Base-by-base conservation (phyloP, 2,113 vertebrate genomes). In the Scolopax mira region DNA sequence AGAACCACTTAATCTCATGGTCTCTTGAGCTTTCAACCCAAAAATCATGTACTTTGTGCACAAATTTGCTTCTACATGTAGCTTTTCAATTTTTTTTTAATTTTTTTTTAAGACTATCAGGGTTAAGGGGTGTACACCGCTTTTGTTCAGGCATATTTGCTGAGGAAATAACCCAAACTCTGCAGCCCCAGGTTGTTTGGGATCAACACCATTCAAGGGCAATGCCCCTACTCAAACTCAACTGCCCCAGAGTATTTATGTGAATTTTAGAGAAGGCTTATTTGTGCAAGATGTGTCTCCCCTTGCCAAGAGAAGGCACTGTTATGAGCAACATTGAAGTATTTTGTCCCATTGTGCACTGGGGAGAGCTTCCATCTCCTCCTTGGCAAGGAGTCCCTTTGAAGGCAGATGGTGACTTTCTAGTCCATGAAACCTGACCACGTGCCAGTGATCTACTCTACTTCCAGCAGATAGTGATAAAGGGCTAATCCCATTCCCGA, bases 111-210 rank as follows among this genome's bases (percentile, higher is more conserved):
- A 39, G 49, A 21, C 28, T 25, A 6, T 6, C 9, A 1, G 17
- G 46, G 14, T 4, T 52, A 52, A 0, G 2, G 18, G 46, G 3
- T 7, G 18, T 7, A 8, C 4, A 1, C 28, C 4, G 11, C 25
- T 51, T 71, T 28, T 58, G 18, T 39, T 52, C 61, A 19, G 61
- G 30, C 12, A 14, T 33, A 13, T 61, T 49, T 74, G 41, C 52
- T 65, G 80, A 87, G 35, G 58, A 17, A 72, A 41, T 33, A 57
- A 33, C 23, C 25, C 10, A 31, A 1, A 3, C 5, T 85, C 21
- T 37, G 10, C 13, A 19, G 24, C 48, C 24, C 31, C 24, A 33
- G 22, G 7, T 27, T 71, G 44, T 31, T 5, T 66, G 48, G 22
- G 7, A 16, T 21, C 55, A 81, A 33, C 13, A 16, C 4, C 10